A percentile compares a stretch with the other conserved stretches of the same genome.
Evolutionary conservation across 2,797 vertebrate genomes (phyloP).

Genomic region (Chrysocyon brachyurus): DNA sequence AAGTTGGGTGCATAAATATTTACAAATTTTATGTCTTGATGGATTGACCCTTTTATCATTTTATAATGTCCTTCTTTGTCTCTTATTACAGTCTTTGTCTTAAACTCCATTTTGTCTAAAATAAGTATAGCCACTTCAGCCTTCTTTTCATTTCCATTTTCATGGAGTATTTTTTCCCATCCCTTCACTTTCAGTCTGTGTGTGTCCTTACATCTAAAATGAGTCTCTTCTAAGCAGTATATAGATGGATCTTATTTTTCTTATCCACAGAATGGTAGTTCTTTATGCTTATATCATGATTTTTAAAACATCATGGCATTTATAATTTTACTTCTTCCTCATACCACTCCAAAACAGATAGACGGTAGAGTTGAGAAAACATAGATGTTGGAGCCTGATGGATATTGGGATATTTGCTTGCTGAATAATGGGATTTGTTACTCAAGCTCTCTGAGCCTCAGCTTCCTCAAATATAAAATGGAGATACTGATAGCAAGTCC

Average conservation of each 20-base stretch:
- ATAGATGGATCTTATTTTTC: neutral
- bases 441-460: neutral
- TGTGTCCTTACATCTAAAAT: neutral
- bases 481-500: neutral
- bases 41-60: neutral
- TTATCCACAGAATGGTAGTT: neutral
- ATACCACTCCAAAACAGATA: neutral
- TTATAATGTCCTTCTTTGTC: neutral
- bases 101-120: neutral
- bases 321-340: slow-evolving; percentile 9
- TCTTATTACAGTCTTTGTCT: neutral
- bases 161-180: neutral
- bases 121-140: neutral
- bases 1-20: neutral
- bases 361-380: neutral
- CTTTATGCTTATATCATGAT: neutral
- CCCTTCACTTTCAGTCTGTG: neutral
- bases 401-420: neutral
- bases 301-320: neutral
- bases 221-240: neutral
- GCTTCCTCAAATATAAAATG: neutral
- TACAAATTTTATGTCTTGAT: neutral
- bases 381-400: neutral
- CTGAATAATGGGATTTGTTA: neutral
- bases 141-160: neutral